Conservation (phyloP, 2,797 vertebrate genomes). For the Poeciliopsis turneri region DNA sequence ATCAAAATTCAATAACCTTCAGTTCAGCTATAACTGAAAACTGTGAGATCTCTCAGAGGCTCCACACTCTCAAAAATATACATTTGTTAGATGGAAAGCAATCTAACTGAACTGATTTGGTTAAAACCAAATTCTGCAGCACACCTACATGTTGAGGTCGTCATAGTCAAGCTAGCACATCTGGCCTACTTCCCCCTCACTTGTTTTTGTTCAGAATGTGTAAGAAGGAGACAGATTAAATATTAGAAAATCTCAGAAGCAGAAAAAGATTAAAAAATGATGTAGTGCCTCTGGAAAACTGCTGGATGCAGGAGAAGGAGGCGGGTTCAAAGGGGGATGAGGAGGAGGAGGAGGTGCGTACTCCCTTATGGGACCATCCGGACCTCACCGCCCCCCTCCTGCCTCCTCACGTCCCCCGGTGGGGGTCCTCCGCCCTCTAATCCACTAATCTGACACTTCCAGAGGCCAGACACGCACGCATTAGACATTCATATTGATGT, state of each 20-base stretch:
- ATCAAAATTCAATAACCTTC: too few species aligned
- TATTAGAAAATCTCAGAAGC: slow-evolving; percentile 23
- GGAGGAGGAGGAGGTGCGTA: not conserved
- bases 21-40: too few species aligned
- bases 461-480: slow-evolving; percentile 53
- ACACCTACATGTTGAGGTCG: too few species aligned
- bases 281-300: slow-evolving; percentile 14
- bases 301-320: slow-evolving; percentile 7
- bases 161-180: too few species aligned
- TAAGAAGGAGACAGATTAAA: slow-evolving; percentile 20
- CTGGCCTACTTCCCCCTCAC: too few species aligned
- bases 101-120: too few species aligned
- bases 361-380: slow-evolving; percentile 37
- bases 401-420: slow-evolving; percentile 30
- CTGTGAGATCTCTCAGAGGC: too few species aligned
- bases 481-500: slow-evolving; percentile 49
- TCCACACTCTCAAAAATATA: too few species aligned
- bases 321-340: not conserved
- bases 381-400: not conserved
- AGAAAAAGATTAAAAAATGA: not conserved
- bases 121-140: too few species aligned
- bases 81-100: too few species aligned
- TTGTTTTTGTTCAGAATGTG: not conserved
- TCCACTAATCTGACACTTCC: slow-evolving; percentile 76
- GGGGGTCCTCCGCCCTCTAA: slow-evolving; percentile 49